phyloP scores from a whole-genome alignment of 2,888 invertebrate genomes.

The Capitulum mitella region DNA sequence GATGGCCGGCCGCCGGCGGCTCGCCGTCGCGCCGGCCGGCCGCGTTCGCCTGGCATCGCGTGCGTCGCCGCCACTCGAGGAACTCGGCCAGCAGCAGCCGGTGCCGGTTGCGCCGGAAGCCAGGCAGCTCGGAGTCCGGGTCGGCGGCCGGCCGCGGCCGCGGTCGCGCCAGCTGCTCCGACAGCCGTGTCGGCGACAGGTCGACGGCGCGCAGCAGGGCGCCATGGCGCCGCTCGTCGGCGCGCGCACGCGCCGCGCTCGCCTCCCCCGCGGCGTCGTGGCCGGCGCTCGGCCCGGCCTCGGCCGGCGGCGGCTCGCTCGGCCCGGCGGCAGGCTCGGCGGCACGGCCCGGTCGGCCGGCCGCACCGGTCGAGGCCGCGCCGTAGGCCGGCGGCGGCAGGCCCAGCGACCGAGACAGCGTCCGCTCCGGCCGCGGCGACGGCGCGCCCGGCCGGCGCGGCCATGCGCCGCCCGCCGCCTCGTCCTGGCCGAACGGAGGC shows the following conservation, averaged over 20 bases:
- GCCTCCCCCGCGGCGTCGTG: background rate
- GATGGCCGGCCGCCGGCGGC: background rate
- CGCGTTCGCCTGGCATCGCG: background rate
- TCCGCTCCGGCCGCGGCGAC: too few species aligned
- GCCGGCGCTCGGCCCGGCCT: background rate
- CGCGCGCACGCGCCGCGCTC: too few species aligned
- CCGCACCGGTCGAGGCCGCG: too few species aligned
- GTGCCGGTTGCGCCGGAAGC: conserved; percentile 3
- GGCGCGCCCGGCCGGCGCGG: too few species aligned
- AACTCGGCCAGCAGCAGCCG: conserved; percentile 16
- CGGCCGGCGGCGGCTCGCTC: background rate
- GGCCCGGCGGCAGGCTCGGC: too few species aligned
- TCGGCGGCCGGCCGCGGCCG: background rate
- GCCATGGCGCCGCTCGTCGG: too few species aligned
- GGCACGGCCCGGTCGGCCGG: too few species aligned
- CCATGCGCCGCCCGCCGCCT: background rate
- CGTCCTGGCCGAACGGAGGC: background rate
- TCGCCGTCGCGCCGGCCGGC: background rate
- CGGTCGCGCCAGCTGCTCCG: background rate
- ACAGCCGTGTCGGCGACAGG: too few species aligned
- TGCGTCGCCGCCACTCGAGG: conserved; percentile 5
- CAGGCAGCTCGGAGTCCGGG: background rate
- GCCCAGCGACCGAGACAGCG: too few species aligned
- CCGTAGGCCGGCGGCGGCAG: too few species aligned
- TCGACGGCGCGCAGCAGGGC: too few species aligned